A percentile compares a stretch with the other conserved stretches of the same genome.
Conservation (phyloP, 2,113 vertebrate genomes). For the Oenanthe melanoleuca region DNA sequence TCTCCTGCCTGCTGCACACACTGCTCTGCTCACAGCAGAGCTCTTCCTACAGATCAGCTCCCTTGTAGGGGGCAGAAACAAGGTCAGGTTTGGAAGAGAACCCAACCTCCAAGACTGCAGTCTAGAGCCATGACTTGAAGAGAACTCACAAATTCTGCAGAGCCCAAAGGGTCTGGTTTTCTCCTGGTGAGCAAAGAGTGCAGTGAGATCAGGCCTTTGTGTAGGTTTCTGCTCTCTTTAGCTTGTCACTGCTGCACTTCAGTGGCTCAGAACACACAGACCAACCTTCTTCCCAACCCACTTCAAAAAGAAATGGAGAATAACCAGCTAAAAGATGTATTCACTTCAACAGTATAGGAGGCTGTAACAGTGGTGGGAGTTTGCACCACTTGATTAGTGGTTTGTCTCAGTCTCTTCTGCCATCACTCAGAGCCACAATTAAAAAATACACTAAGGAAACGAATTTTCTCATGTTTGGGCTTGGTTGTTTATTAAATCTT, state of each 20-base stretch:
- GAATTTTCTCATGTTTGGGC: too few species aligned
- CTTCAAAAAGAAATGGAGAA: neutral
- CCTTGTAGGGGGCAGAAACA: neutral
- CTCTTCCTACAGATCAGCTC: neutral
- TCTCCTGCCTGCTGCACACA: accelerated
- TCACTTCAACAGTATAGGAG: neutral
- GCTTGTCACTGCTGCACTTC: neutral
- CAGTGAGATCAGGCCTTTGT: neutral
- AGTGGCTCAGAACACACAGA: neutral
- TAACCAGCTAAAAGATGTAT: neutral
- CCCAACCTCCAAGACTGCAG: neutral
- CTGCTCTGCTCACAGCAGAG: neutral
- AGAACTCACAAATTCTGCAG: neutral
- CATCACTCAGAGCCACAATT: too few species aligned
- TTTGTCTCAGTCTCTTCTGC: too few species aligned
- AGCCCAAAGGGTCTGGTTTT: neutral
- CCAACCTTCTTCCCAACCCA: neutral
- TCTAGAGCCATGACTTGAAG: neutral
- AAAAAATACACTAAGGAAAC: too few species aligned
- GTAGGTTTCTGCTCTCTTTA: neutral
- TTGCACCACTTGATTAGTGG: too few species aligned
- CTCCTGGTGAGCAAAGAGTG: neutral
- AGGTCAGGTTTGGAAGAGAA: neutral
- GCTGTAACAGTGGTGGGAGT: too few species aligned
- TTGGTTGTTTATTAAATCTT: too few species aligned